Base-by-base conservation (phyloP, 2,888 invertebrate genomes). In the Torymus aiolomorphi region DNA sequence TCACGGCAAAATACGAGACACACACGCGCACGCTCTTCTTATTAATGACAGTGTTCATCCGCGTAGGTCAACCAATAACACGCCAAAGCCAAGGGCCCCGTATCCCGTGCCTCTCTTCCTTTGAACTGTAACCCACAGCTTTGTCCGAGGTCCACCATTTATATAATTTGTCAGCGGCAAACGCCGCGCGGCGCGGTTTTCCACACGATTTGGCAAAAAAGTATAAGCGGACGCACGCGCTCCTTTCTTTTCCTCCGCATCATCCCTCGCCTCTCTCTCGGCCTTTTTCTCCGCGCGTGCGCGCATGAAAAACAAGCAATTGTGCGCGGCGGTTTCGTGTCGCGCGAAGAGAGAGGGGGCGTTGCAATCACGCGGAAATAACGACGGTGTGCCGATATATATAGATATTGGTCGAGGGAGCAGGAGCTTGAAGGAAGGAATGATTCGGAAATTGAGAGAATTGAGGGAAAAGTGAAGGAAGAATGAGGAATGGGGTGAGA, bases 151-250 rank as follows among this genome's bases (percentile, higher is more conserved):
- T 61, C 63, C 70, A 86, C 85, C 88, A 88, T 89, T 88, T 88
- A 88, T 89, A 88, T 87, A 87, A 89, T 89, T 90, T 89, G 89
- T 90, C 90, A 89, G 86, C 83, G 84, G 85, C 90, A 89, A 87
- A 85, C 86, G 89, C 82, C 83, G 85, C 83, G 83, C 84, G 81
- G 83, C 84, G 83, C 83, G 86, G 86, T 83, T 88, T 90, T 90
- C 89, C 90, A 84, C 86, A 85, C 89, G 89, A 90, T 90, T 90
- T 89, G 86, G 80, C 89, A 86, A 89, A 89, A 90, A 89, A 89
- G 86, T 83, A 83, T 83, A 84, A 8, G 31, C 31, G 31, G 49
- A 31, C 31, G 67, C 42, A 82, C 82, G 56, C 16, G 8, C 10
- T 14, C 12, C 14, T 10, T 63, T 14, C 63, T 62, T 84, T 83